Evolutionary conservation across 2,797 vertebrate species (phyloP).

Genomic region (Corythornis leucogaster): DNA sequence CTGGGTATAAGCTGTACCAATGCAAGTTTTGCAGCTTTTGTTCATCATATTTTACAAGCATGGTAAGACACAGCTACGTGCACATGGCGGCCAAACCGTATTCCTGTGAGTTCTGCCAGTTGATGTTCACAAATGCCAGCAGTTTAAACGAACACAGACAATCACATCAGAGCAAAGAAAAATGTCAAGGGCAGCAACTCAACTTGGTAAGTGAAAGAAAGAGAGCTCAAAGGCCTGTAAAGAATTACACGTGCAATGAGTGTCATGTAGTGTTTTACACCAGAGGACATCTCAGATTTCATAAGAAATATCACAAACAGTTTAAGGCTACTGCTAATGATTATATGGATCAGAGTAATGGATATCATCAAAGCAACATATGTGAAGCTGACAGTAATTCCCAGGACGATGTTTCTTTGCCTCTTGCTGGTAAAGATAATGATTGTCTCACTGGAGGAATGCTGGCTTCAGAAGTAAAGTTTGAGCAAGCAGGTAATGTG

Average conservation of each 20-base stretch:
- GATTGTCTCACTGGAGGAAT: not conserved
- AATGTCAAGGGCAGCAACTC: not conserved
- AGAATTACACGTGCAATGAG: not conserved
- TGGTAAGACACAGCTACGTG: slow-evolving; percentile 45
- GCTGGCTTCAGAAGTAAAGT: not conserved
- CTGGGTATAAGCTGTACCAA: slow-evolving; percentile 57
- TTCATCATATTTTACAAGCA: slow-evolving; percentile 25
- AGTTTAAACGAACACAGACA: not conserved
- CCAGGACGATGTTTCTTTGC: not conserved
- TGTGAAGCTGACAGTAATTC: not conserved
- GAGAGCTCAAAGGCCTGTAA: not conserved
- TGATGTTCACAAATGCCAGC: not conserved
- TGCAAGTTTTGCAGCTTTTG: slow-evolving; percentile 62
- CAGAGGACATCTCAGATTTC: not conserved
- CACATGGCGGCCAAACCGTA: not conserved
- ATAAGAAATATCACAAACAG: slow-evolving; percentile 26
- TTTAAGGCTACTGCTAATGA: not conserved
- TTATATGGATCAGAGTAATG: not conserved
- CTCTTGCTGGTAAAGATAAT: not conserved
- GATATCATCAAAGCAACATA: not conserved
- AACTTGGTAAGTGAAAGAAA: not conserved
- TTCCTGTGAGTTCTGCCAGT: slow-evolving; percentile 45
- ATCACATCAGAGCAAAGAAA: not conserved
- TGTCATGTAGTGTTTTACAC: slow-evolving; percentile 14
- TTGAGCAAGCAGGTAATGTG: not conserved